These are phyloP conservation scores for Ochlodes sylvanus DNA, from an alignment of 2,888 invertebrate species.

Conservation along the genomic window DNA sequence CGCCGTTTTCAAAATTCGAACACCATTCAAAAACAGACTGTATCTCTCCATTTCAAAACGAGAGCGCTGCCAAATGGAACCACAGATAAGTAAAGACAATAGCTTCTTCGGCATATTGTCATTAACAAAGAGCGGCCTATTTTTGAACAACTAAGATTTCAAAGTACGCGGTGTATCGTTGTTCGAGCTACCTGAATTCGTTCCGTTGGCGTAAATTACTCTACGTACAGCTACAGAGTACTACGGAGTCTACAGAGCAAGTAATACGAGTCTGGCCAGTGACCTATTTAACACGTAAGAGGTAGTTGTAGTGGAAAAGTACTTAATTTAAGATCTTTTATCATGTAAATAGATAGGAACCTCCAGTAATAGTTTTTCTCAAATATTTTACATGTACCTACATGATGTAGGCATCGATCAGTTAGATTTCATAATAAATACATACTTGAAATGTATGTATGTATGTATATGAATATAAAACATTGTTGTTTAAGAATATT, in stretches of 20 bases:
- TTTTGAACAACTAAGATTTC: conserved; percentile 12
- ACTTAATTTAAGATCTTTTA: too few species aligned
- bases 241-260: background rate
- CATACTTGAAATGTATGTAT: too few species aligned
- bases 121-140: conserved; percentile 8
- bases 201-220: conserved; percentile 1
- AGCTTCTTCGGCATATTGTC: conserved; percentile 14
- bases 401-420: too few species aligned
- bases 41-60: conserved; percentile 3
- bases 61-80: conserved; percentile 16
- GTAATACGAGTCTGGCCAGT: background rate
- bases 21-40: background rate
- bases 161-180: conserved; percentile 2
- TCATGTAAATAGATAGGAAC: too few species aligned
- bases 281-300: too few species aligned
- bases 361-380: too few species aligned
- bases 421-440: too few species aligned
- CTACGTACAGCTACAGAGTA: background rate
- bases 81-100: conserved; percentile 12
- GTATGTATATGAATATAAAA: too few species aligned
- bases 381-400: too few species aligned
- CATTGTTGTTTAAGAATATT: too few species aligned
- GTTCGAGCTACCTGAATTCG: background rate
- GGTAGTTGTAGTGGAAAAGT: too few species aligned
- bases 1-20: background rate